Evolutionary conservation across 2,888 invertebrate species (phyloP), one percentile per base, ranked within the genome.

Genomic region (Plebejus argus): DNA sequence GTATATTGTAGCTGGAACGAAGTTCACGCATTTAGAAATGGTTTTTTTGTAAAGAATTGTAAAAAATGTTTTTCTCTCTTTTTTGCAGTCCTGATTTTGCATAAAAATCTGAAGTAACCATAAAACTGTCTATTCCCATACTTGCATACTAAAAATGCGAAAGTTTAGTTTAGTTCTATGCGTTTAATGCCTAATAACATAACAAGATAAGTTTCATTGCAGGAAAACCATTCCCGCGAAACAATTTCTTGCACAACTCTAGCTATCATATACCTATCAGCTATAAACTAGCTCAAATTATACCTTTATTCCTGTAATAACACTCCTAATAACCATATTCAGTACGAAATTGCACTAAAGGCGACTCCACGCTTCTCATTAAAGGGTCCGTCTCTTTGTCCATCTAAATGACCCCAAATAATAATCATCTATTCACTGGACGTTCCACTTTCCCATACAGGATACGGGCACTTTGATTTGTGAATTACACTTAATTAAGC

Each of bases 401-500:
- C 90, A 83, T 86, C 85, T 89, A 92, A 93, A 92, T 93, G 93
- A 93, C 92, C 93, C 93, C 88, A 89, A 88, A 88, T 87, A 89
- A 91, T 90, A 91, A 93, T 92, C 88, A 92, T 90, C 87, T 86
- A 91, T 91, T 91, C 90, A 92, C 86, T 85, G 85, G 78, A 84
- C 86, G 85, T 85, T 89, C 88, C 86, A 89, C 84, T 91, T 94
- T 93, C 93, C 91, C 93, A 93, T 90, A 89, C 85, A 89, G 88
- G 91, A 94, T 94, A 94, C 93, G 93, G 93, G 93, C 87, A 89
- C 88, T 92, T 86, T 92, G 92, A 92, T 92, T 92, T 89, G 87
- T 87, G 89, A 89, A 91, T 91, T 90, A 90, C 88, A 86, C 85
- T 89, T 92, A 93, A 94, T 94, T 93, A 92, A 89, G 85, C 85